Conservation (phyloP, 2,797 vertebrate species). For the Phalanger gymnotis region DNA sequence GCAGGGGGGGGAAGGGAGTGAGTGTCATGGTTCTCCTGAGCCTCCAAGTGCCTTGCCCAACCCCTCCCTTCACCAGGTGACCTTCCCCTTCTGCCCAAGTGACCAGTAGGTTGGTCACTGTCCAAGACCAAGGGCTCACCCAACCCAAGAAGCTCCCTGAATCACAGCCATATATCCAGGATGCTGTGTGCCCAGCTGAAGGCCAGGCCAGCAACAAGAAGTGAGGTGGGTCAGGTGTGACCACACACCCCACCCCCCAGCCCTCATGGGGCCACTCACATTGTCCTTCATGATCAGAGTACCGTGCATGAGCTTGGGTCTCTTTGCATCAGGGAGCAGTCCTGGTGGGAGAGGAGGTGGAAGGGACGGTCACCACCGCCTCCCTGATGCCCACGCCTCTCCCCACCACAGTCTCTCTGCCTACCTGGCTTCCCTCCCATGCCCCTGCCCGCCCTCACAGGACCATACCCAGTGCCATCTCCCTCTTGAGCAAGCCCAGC, state of each 20-base stretch:
- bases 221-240: background rate
- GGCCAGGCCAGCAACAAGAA: background rate
- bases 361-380: background rate
- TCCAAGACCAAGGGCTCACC: fast-evolving
- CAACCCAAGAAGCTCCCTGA: background rate
- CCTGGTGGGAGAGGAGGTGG: constrained; percentile 80
- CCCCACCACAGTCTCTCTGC: background rate
- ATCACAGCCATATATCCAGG: background rate
- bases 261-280: constrained; percentile 86
- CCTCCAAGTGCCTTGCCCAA: background rate
- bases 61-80: background rate
- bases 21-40: background rate
- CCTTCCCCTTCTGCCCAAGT: background rate
- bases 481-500: constrained; percentile 94
- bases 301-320: constrained; percentile 94
- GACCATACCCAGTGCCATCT: constrained; percentile 89
- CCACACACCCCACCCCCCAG: background rate
- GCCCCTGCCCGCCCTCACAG: background rate
- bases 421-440: fast-evolving
- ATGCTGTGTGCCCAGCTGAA: no score
- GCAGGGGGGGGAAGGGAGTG: fast-evolving
- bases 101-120: background rate
- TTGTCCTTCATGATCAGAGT: constrained; percentile 98
- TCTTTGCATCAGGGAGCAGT: constrained; percentile 92
- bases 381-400: fast-evolving